Conservation (phyloP, 2,113 vertebrate genomes). For the Sardina pilchardus region DNA sequence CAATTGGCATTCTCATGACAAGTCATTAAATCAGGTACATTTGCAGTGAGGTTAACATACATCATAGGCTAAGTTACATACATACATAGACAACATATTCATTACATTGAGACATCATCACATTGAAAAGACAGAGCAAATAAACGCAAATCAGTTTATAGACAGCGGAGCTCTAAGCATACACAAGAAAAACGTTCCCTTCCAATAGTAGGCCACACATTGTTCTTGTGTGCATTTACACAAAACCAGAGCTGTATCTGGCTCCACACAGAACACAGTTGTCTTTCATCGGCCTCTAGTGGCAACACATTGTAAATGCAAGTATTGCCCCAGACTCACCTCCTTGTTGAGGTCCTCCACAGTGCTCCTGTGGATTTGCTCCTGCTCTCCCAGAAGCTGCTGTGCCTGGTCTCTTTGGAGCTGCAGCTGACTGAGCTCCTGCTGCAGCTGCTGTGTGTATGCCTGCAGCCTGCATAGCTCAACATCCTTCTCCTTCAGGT, state of each 20-base stretch:
- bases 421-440: background rate
- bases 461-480: conserved; percentile 32
- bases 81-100: too few species aligned
- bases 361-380: conserved; percentile 1
- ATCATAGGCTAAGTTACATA: too few species aligned
- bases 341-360: conserved; percentile 22
- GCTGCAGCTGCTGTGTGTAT: background rate
- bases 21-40: background rate
- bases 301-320: too few species aligned
- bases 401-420: conserved; percentile 39
- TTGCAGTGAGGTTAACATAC: background rate
- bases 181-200: background rate
- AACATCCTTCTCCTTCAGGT: conserved; percentile 42
- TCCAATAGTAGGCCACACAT: background rate
- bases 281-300: background rate
- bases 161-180: background rate
- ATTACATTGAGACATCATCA: too few species aligned
- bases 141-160: background rate
- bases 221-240: too few species aligned
- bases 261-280: background rate
- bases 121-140: background rate
- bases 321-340: background rate
- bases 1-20: background rate
- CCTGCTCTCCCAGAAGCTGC: conserved; percentile 33
- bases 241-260: background rate